Percentiles rank a stretch among this genome's conserved stretches.
These are phyloP conservation scores for Tokudaia tokunoshimensis DNA, from an alignment of 2,797 vertebrate genomes.

Conservation along the genomic window DNA sequence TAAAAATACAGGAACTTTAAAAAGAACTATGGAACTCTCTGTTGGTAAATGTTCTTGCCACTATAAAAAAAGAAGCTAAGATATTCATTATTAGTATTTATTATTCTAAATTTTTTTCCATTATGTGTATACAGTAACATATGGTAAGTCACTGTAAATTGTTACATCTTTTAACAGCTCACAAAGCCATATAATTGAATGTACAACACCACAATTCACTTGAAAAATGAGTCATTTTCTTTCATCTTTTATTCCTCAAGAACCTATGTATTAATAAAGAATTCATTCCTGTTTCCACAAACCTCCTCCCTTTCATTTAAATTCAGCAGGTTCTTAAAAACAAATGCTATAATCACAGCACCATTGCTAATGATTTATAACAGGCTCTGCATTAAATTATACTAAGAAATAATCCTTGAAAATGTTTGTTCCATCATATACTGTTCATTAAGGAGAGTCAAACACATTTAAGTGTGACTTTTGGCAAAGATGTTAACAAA, in stretches of 20 bases:
- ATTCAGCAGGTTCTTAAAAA: conserved; percentile 59
- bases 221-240: conserved; percentile 18
- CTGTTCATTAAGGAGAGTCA: conserved; percentile 56
- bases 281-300: conserved; percentile 22
- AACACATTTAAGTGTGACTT: conserved; percentile 66
- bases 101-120: background rate
- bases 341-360: conserved; percentile 42
- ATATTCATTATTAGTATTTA: background rate
- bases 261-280: background rate
- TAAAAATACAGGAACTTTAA: background rate
- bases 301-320: conserved; percentile 48
- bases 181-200: background rate
- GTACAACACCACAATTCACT: conserved; percentile 8
- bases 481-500: conserved; percentile 60
- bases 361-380: conserved; percentile 59
- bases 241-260: conserved; percentile 8
- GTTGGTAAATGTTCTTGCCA: background rate
- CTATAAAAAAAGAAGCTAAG: background rate
- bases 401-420: conserved; percentile 61
- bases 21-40: background rate
- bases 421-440: conserved; percentile 23
- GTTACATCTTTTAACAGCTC: background rate
- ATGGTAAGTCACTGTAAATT: background rate
- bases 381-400: conserved; percentile 61
- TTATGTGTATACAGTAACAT: background rate